Base-by-base conservation (phyloP, 2,113 vertebrate species). In the Scatophagus argus region DNA sequence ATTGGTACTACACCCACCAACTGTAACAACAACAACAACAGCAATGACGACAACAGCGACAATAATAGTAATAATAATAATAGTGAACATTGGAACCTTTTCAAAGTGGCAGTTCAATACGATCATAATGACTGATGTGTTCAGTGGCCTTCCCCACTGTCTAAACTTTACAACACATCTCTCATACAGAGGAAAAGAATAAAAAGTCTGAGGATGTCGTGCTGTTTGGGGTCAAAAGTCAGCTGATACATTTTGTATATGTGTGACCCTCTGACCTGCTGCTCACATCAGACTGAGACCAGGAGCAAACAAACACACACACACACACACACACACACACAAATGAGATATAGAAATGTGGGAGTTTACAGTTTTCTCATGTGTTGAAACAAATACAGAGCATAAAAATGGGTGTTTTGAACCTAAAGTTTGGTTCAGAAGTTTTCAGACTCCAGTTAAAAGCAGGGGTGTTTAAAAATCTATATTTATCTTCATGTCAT, bases 231-330 rank as follows among this genome's bases (percentile, higher is more conserved):
- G 32, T 36, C 36, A 11, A 34, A 34, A 29, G 54, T 32, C 17
- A 59, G 10, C 19, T 38, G 11, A 34, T 59, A 29, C 31, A 65
- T 47, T 16, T 47, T 32, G 6, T 34, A 46, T 47, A 7, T 23
- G 29, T 65, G 62, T 65, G 43, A 64, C n/a, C 19, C 43, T 46
- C 29, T 34, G 44, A 49, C 43, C 43, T 34, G 34, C 56, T 38
- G 56, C 16, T 59, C 56, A 23, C 11, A 59, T 36, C 55, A n/a
- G 32, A n/a, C 55, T n/a, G 17, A n/a, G 19, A 21, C 7, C 19
- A 13, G 21, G 29, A 19, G 13, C 54, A n/a, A 5, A 31, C 12
- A 29, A 36, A 41, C 23, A 21, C 10, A 38, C 16, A 8, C 60
- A 61, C 38, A 61, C 12, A 29, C 59, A 41, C 12, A 29, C 59